Evolutionary conservation across 1,140 invertebrate genomes (phyloP), one percentile per base, ranked within the genome.

Genomic region (Ceratoteleas bidentatus): DNA sequence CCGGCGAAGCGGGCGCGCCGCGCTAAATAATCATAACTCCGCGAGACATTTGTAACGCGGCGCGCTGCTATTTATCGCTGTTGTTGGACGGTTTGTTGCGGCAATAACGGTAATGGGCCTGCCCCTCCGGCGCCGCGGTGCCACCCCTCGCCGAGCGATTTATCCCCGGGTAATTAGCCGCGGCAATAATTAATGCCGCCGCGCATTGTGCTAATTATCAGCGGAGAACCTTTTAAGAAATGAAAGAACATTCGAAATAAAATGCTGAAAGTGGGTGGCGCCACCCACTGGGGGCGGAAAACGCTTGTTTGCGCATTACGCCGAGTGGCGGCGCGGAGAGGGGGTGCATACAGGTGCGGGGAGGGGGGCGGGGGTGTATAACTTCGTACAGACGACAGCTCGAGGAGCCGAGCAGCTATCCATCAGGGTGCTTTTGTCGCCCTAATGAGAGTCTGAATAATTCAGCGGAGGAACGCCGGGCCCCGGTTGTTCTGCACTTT

Each of bases 211-310:
- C 90, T 92, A 92, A 92, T 91, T 91, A 91, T 91, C 87, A 89
- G 85, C 84, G 85, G 89, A 90, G 91, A 92, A 91, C 91, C 91
- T 93, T 93, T 93, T 92, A 92, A 92, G 92, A 92, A 93, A 93
- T 93, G 92, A 93, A 92, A 92, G 91, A 90, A 91, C 91, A 91
- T 92, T 92, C 86, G 87, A 90, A 91, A 91, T 91, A 90, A 91
- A 91, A 90, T 88, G 90, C 87, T 84, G 89, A 88, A 78, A 87
- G 85, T 84, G 70, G 50, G 74, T n/a, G n/a, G n/a, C n/a, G n/a
- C n/a, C n/a, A n/a, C 56, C 64, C 65, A 83, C 83, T 16, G 38
- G 33, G 2, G 8, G 47, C 7, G 6, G 49, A 49, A 62, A 36
- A 24, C 15, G 57, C 56, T 79, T 80, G 81, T 81, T 85, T 70